phyloP scores from a whole-genome alignment of 2,888 invertebrate species.

The Xestoiulus laeticollis region DNA sequence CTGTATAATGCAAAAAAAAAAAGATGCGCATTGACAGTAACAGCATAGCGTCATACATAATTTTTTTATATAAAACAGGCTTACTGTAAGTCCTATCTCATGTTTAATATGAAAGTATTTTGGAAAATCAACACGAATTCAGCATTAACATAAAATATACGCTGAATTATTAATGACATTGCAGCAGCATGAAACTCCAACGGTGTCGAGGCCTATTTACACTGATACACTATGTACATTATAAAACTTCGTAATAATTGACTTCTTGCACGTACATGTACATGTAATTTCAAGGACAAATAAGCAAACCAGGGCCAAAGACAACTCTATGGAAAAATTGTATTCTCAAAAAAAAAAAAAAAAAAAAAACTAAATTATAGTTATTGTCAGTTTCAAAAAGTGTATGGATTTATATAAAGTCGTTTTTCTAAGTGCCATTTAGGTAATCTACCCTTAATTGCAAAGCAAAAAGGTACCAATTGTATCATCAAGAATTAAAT shows the following conservation, averaged over 20 bases:
- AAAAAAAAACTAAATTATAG: too few relatives aligned
- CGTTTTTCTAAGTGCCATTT: too few relatives aligned
- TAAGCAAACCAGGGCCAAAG: neutral
- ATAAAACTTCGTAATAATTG: neutral
- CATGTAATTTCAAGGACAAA: constrained; percentile 29
- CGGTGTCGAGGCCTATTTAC: neutral
- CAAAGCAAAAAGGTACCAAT: neutral
- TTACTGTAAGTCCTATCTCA: neutral
- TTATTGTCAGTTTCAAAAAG: too few relatives aligned
- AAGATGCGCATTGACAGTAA: neutral
- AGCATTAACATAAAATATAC: constrained; percentile 29
- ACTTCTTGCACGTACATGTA: neutral
- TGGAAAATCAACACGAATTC: constrained; percentile 32
- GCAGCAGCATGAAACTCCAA: neutral
- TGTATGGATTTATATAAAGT: too few relatives aligned
- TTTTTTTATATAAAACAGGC: neutral
- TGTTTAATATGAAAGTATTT: neutral
- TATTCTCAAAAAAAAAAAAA: neutral
- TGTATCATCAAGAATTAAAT: neutral
- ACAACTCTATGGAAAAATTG: neutral
- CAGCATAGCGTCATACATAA: neutral
- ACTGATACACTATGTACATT: neutral
- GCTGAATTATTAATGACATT: neutral
- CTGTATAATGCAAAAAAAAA: neutral
- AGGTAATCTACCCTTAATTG: neutral